A percentile compares a stretch with the other conserved stretches of the same genome.
Conservation (phyloP, 2,797 vertebrate species). For the Chiloscyllium punctatum region DNA sequence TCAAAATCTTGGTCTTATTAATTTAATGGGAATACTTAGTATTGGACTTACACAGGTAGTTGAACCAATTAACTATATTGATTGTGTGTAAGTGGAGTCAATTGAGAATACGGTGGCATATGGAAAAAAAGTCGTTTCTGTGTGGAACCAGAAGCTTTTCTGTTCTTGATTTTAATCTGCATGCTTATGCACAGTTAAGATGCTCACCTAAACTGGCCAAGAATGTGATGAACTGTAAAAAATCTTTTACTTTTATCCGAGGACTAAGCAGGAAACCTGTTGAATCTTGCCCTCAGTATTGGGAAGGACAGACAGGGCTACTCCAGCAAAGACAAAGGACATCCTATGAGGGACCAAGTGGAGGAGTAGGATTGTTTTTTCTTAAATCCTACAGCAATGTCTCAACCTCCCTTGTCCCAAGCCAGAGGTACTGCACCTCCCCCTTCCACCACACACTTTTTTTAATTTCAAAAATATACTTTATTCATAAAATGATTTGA, state of each 20-base stretch:
- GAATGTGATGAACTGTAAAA: neutral
- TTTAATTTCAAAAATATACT: too few species aligned
- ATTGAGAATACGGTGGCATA: neutral
- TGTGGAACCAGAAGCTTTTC: neutral
- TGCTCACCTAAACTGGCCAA: neutral
- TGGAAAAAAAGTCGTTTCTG: neutral
- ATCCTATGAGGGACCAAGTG: neutral
- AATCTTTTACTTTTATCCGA: neutral
- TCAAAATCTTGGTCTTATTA: neutral
- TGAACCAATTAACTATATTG: constrained; percentile 8
- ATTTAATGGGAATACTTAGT: neutral
- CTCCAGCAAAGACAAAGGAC: neutral
- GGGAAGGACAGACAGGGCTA: neutral
- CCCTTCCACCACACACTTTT: neutral
- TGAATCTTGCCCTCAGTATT: neutral
- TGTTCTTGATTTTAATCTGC: neutral
- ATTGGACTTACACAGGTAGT: neutral
- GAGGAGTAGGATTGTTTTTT: neutral
- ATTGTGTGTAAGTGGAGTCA: neutral
- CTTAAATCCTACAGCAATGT: neutral
- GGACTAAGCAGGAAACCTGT: too few species aligned
- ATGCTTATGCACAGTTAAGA: neutral
- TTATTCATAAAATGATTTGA: too few species aligned
- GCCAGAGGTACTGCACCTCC: neutral
- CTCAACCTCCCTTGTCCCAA: neutral